A percentile compares a stretch with the other conserved stretches of the same genome.
These are phyloP conservation scores for Hybos culiciformis DNA, from an alignment of 2,888 invertebrate genomes.

Conservation along the genomic window DNA sequence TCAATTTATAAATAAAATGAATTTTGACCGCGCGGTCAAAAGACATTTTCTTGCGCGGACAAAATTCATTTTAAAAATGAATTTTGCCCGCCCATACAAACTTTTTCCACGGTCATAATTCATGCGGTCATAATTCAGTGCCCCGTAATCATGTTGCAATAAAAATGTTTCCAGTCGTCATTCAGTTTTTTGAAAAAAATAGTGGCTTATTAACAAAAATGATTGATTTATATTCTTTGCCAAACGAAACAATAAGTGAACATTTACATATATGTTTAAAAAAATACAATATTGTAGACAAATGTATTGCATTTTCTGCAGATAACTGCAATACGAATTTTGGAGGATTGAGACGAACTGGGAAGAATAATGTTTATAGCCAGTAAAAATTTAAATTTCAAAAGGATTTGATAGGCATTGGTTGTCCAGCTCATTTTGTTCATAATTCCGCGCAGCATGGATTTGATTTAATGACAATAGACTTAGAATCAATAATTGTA, in stretches of 20 bases:
- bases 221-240: not conserved
- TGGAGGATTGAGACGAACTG: conserved; percentile 11
- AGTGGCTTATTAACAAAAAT: not conserved
- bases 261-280: not conserved
- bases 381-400: not conserved
- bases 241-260: not conserved
- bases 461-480: conserved; percentile 1
- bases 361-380: conserved; percentile 11
- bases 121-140: too few species aligned
- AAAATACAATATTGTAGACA: not conserved
- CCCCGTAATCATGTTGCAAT: too few species aligned
- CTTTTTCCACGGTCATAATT: too few species aligned
- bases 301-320: conserved; percentile 7
- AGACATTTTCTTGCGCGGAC: too few species aligned
- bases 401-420: not conserved
- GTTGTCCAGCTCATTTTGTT: conserved; percentile 2
- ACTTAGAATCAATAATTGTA: conserved; percentile 3
- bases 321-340: conserved; percentile 14
- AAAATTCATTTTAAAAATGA: too few species aligned
- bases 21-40: too few species aligned
- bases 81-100: too few species aligned
- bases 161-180: not conserved
- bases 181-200: not conserved
- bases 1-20: too few species aligned
- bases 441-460: conserved; percentile 3